phyloP scores from a whole-genome alignment of 2,797 vertebrate species.

The Geotrypetes seraphini region DNA sequence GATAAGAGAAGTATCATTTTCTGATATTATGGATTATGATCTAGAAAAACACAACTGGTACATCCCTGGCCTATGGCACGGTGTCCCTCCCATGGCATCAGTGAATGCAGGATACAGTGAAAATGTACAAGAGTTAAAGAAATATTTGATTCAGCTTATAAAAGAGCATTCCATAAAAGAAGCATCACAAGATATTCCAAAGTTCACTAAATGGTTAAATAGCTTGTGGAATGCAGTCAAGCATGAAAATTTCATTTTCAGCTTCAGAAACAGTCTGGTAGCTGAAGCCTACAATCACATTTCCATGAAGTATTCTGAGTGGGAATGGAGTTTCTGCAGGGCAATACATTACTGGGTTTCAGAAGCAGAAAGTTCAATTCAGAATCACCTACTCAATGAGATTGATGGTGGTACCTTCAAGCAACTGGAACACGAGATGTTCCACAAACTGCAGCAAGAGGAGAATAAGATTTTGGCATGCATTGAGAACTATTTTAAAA shows the following conservation, averaged over 20 bases:
- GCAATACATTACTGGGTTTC: constrained; percentile 44
- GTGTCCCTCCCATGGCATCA: constrained; percentile 42
- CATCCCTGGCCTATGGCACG: constrained; percentile 57
- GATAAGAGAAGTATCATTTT: constrained; percentile 10
- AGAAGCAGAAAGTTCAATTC: constrained; percentile 21
- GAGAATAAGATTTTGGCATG: constrained; percentile 27
- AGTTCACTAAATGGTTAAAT: constrained; percentile 51
- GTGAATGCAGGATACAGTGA: constrained; percentile 50
- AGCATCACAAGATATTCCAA: constrained; percentile 35
- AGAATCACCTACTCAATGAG: neutral
- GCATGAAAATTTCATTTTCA: constrained; percentile 15
- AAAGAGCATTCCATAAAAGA: constrained; percentile 35
- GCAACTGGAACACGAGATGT: constrained; percentile 23
- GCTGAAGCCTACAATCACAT: constrained; percentile 48
- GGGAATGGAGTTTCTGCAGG: constrained; percentile 30
- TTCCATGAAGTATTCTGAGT: constrained; percentile 41
- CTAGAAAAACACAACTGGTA: constrained; percentile 31
- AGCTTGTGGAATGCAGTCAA: constrained; percentile 51
- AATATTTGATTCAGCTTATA: constrained; percentile 49
- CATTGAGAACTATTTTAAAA: constrained; percentile 31
- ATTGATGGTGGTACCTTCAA: constrained; percentile 16
- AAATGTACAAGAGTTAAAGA: constrained; percentile 55
- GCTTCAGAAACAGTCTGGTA: constrained; percentile 41
- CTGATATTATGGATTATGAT: constrained; percentile 40
- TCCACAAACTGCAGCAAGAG: constrained; percentile 27